Evolutionary conservation across 2,797 vertebrate genomes (phyloP).

Genomic region (Podarcis lilfordi): DNA sequence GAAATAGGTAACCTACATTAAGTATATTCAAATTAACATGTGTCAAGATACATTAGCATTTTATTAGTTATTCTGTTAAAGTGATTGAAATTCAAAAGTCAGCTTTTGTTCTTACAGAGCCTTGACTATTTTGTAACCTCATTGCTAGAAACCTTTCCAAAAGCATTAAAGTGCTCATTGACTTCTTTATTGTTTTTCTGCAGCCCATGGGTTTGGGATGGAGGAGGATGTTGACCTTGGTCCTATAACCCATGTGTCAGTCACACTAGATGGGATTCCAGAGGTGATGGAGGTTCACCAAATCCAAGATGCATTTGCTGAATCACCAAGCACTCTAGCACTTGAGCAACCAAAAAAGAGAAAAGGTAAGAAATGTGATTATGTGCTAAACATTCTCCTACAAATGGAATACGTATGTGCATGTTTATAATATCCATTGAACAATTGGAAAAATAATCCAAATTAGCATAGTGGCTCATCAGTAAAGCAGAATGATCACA

Average conservation of each 20-base stretch:
- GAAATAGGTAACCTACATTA: background rate
- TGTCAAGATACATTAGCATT: background rate
- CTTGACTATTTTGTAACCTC: background rate
- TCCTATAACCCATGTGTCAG: conserved; percentile 89
- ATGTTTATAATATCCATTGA: background rate
- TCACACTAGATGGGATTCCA: conserved; percentile 88
- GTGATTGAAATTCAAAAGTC: background rate
- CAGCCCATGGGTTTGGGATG: conserved; percentile 89
- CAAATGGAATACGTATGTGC: background rate
- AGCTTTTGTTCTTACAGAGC: background rate
- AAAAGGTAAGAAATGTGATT: conserved; percentile 79
- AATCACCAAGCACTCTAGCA: conserved; percentile 74
- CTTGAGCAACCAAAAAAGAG: conserved; percentile 87
- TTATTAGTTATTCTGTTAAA: background rate
- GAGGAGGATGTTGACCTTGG: conserved; percentile 86
- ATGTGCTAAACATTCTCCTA: background rate
- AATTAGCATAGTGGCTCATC: background rate
- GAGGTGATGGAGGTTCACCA: conserved; percentile 84
- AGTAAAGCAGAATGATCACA: background rate
- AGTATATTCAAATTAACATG: background rate
- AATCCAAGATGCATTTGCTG: conserved; percentile 77
- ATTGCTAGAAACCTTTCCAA: background rate
- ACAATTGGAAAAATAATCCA: background rate
- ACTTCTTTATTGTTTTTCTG: conserved; percentile 46
- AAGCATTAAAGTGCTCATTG: background rate